Evolutionary conservation across 2,113 vertebrate species (phyloP), one percentile per base, ranked within the genome.

Genomic region (Machaerirhynchus nigripectus): DNA sequence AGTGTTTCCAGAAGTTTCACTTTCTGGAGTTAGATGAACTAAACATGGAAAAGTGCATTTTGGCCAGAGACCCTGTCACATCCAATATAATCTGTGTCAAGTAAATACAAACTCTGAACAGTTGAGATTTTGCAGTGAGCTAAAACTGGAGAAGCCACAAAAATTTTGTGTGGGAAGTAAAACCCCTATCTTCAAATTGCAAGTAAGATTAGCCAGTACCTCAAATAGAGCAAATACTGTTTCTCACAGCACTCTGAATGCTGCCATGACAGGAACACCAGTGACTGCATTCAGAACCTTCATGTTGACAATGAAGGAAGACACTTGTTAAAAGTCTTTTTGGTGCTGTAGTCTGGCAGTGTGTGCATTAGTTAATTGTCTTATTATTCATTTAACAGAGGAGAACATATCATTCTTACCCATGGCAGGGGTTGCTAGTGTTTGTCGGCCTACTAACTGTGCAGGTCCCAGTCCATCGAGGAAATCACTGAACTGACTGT

Each of bases 401-500:
- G 19, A 92, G 47, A 93, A 67, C 13, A n/a, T n/a, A 26, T 50
- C 55, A 49, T 57, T 91, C 99, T 99, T 98, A 99, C 99, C 99
- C 95, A 99, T 99, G 59, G 99, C 99, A 84, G 99, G 99, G 1
- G 99, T 99, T 83, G 99, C 99, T 80, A 99, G 98, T 2, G 99
- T 99, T 94, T 99, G 99, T 79, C 99, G 98, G 70, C 99, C 99
- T 91, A 99, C 99, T 86, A 99, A 97, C 97, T 99, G 99, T 42
- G 99, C 99, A 21, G 99, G 99, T 90, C 99, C 99, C 64, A 99
- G 96, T 47, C 99, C 99, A 96, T 99, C 99, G 31, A 99, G 98
- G 96, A 99, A 99, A 97, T 99, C 99, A 79, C 99, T 99, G 95
- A 99, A 99, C 89, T 99, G 99, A 97, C 99, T 99, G 97, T 99